Evolutionary conservation across 2,113 vertebrate genomes (phyloP), one percentile per base, ranked within the genome.

Genomic region (Rutilus rutilus): DNA sequence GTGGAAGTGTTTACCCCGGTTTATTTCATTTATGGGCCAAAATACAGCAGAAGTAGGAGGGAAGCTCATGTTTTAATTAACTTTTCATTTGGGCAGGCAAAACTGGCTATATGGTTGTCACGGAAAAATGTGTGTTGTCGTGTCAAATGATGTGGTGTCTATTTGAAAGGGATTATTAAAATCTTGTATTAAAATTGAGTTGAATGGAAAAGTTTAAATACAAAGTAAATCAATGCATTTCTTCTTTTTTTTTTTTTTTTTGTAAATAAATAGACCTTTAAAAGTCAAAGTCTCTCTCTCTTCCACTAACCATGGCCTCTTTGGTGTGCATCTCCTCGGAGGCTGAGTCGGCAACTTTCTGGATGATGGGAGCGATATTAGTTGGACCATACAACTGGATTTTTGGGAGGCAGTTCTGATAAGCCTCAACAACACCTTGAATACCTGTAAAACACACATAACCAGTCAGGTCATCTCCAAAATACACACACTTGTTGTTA

Each of bases 331-430:
- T 98, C 93, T 99, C 98, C 92, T 99, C 98, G 0, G 97, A 98
- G 9, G 98, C 98, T 2, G 97, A 97, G 76, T 97, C 97, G 87
- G 98, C 98, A 52, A 99, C 98, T 92, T 99, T 99, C 92, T 98
- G 97, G 89, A 99, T 99, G 94, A 99, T 99, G 85, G 98, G 98
- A n/a, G 98, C 98, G 8, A 99, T 99, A 92, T 99, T 99, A 73
- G 98, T 99, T 0, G 98, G 98, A 2, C 98, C 98, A 0, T 99
- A 99, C 7, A 99, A 96, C 89, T 99, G 98, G 88, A 99, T 96
- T 91, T 98, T 99, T 0, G 98, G 98, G 47, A 99, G 97, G 89
- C 98, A 99, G 90, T 96, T 99, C 93, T 99, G 98, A 88, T 99
- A 99, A 77, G 98, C 98, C 92, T 99, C 98, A 74, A 99, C 97